phyloP scores from a whole-genome alignment of 1,140 invertebrate genomes.

The Neoseiulus cucumeris region DNA sequence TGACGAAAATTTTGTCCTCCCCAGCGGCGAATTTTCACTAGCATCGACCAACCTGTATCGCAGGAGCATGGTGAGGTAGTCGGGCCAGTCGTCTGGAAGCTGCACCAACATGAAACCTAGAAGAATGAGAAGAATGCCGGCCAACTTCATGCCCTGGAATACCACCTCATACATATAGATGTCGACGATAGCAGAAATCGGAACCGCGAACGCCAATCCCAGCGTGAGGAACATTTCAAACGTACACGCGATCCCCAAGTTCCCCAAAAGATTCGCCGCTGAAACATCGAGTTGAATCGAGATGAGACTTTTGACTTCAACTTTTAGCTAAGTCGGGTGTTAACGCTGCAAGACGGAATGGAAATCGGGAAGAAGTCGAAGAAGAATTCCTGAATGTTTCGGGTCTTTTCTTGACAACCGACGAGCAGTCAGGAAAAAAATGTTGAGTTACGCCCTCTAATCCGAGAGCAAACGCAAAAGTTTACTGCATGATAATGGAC shows the following conservation, averaged over 20 bases:
- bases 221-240: slow-evolving; percentile 81
- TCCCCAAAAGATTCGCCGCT: slow-evolving; percentile 73
- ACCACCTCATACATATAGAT: slow-evolving; percentile 56
- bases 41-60: slow-evolving; percentile 26
- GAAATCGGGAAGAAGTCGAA: background rate
- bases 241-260: slow-evolving; percentile 69
- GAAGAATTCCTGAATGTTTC: background rate
- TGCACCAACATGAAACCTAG: slow-evolving; percentile 43
- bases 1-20: too few relatives aligned
- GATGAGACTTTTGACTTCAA: too few relatives aligned
- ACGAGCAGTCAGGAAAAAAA: too few relatives aligned
- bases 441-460: too few relatives aligned
- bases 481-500: too few relatives aligned
- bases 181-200: slow-evolving; percentile 72
- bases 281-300: slow-evolving; percentile 27
- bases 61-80: slow-evolving; percentile 66
- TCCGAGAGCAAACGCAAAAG: too few relatives aligned
- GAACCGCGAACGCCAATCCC: slow-evolving; percentile 70
- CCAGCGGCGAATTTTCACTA: too few relatives aligned
- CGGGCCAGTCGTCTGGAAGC: slow-evolving; percentile 85
- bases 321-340: background rate
- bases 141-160: slow-evolving; percentile 81
- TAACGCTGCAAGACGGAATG: background rate
- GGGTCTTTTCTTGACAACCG: too few relatives aligned
- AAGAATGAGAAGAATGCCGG: slow-evolving; percentile 62